Base-by-base conservation (phyloP, 1,140 invertebrate genomes). In the Apis dorsata region DNA sequence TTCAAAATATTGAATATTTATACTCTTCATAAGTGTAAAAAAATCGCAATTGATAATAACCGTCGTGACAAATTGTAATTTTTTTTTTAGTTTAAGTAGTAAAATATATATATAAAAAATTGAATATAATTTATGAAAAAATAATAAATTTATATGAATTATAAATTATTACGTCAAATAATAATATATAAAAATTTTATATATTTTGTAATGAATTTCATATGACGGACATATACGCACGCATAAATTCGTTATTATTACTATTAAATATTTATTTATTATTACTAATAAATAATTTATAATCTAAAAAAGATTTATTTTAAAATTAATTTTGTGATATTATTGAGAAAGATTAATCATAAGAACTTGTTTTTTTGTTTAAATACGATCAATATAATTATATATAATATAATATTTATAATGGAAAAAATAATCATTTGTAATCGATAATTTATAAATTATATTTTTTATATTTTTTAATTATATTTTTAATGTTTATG, bases 1-100 rank as follows among this genome's bases (percentile, higher is more conserved):
- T 88, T 85, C 86, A 69, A 83, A 78, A 83, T 63, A 44, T 49
- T 24, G 66, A 87, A 88, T 87, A 88, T 79, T 82, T 69, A 87
- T 83, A 76, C 76, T 28, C 66, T 57, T 68, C 34, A 62, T 81
- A 79, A 65, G 63, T 57, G 71, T 59, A 79, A 79, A 82, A 86
- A 88, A 88, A 88, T 88, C 83, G 76, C 66, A 84, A 69, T 79
- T 79, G 74, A 87, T 80, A 81, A 84, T 57, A 79, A 81, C 28
- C 49, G 34, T 49, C 17, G 74, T 82, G 71, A 28, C 74, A 76
- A 59, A 79, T 77, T 84, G 28, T 81, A 72, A 69, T 86, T 81
- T 59, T 59, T 65, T 70, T 79, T 71, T 68, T 70, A 62, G 68
- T 83, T 76, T 86, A 86, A 87, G 85, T 69, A 62, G 59, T 12